phyloP scores from a whole-genome alignment of 1,140 invertebrate species.

The Lucilia sericata region DNA sequence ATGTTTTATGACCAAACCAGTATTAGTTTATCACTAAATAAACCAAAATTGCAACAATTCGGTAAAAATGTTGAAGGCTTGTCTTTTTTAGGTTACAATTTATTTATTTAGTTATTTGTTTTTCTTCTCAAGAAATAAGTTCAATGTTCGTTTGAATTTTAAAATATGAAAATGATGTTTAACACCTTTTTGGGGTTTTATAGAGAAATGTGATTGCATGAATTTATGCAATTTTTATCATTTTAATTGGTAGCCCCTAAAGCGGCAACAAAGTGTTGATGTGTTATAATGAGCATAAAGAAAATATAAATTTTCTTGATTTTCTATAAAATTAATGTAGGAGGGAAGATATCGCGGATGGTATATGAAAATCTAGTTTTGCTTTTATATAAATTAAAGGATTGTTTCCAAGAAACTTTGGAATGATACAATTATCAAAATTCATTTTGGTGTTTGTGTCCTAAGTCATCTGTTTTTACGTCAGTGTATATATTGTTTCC shows the following conservation, averaged over 20 bases:
- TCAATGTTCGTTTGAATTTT: background rate
- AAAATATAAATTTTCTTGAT: background rate
- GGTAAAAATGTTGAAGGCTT: background rate
- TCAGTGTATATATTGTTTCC: too few species aligned
- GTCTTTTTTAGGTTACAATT: background rate
- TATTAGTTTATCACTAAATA: background rate
- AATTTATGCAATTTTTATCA: conserved; percentile 37
- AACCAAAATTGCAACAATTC: background rate
- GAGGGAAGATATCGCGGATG: too few species aligned
- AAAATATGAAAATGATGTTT: background rate
- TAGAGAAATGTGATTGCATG: conserved; percentile 20
- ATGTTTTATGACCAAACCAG: background rate
- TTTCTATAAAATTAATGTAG: too few species aligned
- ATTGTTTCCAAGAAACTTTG: too few species aligned
- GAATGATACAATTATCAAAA: too few species aligned
- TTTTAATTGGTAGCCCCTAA: conserved; percentile 34
- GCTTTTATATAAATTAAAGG: too few species aligned
- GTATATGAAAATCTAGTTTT: too few species aligned
- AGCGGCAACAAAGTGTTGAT: background rate
- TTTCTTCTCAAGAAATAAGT: background rate
- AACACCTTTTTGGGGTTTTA: background rate
- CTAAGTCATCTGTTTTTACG: too few species aligned
- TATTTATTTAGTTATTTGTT: too few species aligned
- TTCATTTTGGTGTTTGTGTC: too few species aligned
- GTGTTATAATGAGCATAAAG: background rate